Base-by-base conservation (phyloP, 2,113 vertebrate genomes). In the Riparia riparia region DNA sequence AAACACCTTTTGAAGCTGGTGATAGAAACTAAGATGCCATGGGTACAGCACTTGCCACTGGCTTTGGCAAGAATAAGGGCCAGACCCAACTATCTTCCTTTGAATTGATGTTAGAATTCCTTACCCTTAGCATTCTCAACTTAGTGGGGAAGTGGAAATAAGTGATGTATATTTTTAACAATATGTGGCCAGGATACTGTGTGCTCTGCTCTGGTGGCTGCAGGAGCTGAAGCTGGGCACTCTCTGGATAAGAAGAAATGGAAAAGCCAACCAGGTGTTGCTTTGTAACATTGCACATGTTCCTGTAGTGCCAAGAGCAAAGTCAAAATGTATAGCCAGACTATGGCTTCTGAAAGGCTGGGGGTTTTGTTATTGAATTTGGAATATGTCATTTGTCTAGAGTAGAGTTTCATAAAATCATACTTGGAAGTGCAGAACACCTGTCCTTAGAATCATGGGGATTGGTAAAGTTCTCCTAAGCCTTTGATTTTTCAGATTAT, bases 151-250 rank as follows among this genome's bases (percentile, higher is more conserved):
- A 37, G 16, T 54, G 25, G 9, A 34, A 79, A 44, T 65, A 65
- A 53, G 39, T 79, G 31, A 29, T 54, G 25, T 11, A 18, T 65
- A 54, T 44, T 34, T 44, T 14, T 44, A 53, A 17, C 14, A 29
- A 6, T 34, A 10, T 22, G 9, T 44, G 60, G 39, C 39, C 49
- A 53, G 39, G 24, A 4, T 64, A 7, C 8, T 79, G 11, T 41
- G 16, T 37, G 25, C 28, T 49, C 53, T 0, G 0, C 34, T 54
- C 39, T 7, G 2, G 25, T 0, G 0, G 14, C 65, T 3, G 1
- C 25, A 47, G 58, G 49, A 82, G 70, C 71, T 28, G 18, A 31
- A 32, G 24, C 21, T 42, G 39, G 32, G 32, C 64, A n/a, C 10
- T 79, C 16, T 42, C 3, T 0, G 7, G 25, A 5, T 58, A 17